Percentiles rank a stretch among this genome's conserved stretches.
Conservation (phyloP, 2,797 vertebrate genomes). For the Lycodopsis pacificus region DNA sequence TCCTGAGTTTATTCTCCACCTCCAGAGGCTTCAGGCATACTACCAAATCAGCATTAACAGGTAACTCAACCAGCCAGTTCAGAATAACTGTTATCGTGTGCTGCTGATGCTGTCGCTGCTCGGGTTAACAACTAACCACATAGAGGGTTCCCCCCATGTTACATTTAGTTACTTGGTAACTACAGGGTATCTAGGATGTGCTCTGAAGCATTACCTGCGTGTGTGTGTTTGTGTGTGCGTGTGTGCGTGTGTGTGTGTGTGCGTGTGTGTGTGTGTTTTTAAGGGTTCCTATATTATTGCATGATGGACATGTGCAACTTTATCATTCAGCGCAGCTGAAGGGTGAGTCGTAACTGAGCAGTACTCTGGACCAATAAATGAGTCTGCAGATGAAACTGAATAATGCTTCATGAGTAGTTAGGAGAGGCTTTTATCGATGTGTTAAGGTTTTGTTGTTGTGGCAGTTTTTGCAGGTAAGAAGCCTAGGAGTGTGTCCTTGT, state of each 20-base stretch:
- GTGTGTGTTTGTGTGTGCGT: neutral
- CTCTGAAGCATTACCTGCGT: neutral
- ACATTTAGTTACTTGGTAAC: neutral
- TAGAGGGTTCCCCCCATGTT: neutral
- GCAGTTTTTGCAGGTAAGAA: neutral
- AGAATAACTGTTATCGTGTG: neutral
- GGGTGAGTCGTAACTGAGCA: neutral
- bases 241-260: too few relatives aligned
- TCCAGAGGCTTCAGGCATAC: slow-evolving; percentile 51
- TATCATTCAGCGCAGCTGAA: neutral
- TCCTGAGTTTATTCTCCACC: slow-evolving; percentile 37
- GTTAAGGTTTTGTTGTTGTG: neutral
- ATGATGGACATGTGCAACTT: neutral
- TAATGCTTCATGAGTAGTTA: neutral
- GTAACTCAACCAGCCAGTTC: slow-evolving; percentile 55
- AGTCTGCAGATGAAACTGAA: neutral
- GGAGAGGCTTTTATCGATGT: neutral
- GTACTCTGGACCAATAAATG: neutral
- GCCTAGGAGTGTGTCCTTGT: slow-evolving; percentile 3
- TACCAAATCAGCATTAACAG: slow-evolving; percentile 72
- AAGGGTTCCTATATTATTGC: neutral
- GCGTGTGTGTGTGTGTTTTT: neutral
- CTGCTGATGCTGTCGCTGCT: slow-evolving; percentile 1
- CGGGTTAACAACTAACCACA: neutral
- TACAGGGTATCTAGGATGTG: neutral